Evolutionary conservation across 2,113 vertebrate genomes (phyloP), one percentile per base, ranked within the genome.

Genomic region (Sprattus sprattus): DNA sequence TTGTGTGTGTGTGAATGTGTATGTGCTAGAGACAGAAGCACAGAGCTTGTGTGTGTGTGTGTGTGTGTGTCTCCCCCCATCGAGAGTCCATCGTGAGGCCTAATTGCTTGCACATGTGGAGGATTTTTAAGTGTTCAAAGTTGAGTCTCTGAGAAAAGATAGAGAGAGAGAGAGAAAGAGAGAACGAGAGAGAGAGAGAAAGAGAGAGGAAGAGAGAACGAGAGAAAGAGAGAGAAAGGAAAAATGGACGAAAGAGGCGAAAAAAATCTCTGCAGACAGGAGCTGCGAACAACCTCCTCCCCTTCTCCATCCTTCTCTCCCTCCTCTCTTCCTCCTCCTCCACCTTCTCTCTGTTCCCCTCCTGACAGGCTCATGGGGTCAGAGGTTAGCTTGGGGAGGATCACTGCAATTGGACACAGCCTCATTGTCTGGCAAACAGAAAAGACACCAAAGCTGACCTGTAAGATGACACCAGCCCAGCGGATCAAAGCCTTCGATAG

Each of bases 101-200:
- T 94, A 95, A 95, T 94, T 93, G 91, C 88, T 94, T 94, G 87
- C 95, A 95, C 91, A 94, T 95, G 94, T 94, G 93, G 88, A 92
- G 86, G 87, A 92, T 93, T 94, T 94, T 93, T 88, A 94, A 93
- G 92, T 93, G 92, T 94, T 94, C 93, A 92, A 88, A 93, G 94
- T 91, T 88, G 92, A 94, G 91, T 91, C 90, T 91, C 90, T 94
- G 91, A 90, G 91, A 93, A 92, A 89, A 85, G 88, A 83, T 86
- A 78, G 83, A 89, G 84, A 90, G 87, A 87, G 85, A 88, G 84
- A 25, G 45, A 47, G 83, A 45, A 82, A 28, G 25, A 9, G 75
- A 84, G 85, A 18, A 78, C 45, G 39, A 10, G 52, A 45, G 75
- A 45, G 75, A 32, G 45, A 18, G 22, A 80, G 84, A 80, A 25